Conservation (phyloP, 2,113 vertebrate species). For the Peromyscus californicus region DNA sequence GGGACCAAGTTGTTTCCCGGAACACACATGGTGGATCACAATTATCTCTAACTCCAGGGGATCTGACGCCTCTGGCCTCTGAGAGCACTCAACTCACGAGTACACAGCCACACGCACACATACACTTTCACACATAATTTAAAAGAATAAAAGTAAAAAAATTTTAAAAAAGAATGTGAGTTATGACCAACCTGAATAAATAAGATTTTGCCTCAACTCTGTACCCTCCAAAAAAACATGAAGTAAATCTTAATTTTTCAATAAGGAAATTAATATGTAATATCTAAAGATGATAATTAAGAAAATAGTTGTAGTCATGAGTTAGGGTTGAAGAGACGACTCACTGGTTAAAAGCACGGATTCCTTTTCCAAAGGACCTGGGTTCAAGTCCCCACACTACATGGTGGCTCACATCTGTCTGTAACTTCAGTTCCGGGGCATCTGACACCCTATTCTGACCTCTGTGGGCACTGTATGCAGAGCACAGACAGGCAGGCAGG, state of each 20-base stretch:
- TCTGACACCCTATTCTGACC: not conserved
- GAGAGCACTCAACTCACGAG: not conserved
- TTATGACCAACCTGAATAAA: not conserved
- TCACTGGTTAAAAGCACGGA: not conserved
- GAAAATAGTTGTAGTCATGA: not conserved
- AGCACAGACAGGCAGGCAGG: too few relatives aligned
- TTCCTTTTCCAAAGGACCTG: not conserved
- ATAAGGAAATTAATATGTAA: not conserved
- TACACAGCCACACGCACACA: not conserved
- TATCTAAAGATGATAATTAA: not conserved
- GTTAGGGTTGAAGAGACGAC: not conserved
- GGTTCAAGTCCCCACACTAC: not conserved
- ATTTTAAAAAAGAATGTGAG: not conserved
- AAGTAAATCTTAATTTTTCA: constrained; percentile 50
- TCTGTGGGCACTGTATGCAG: not conserved
- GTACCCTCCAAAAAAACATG: not conserved
- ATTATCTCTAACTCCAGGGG: not conserved
- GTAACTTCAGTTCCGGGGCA: not conserved
- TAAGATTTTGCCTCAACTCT: not conserved
- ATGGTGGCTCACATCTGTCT: not conserved
- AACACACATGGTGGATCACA: not conserved
- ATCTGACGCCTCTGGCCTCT: not conserved
- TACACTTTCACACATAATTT: not conserved
- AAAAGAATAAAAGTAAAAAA: not conserved
- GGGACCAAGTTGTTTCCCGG: not conserved